Percentiles rank a stretch among this genome's conserved stretches.
Evolutionary conservation across 2,113 vertebrate species (phyloP).

Genomic region (Myotis lucifugus): DNA sequence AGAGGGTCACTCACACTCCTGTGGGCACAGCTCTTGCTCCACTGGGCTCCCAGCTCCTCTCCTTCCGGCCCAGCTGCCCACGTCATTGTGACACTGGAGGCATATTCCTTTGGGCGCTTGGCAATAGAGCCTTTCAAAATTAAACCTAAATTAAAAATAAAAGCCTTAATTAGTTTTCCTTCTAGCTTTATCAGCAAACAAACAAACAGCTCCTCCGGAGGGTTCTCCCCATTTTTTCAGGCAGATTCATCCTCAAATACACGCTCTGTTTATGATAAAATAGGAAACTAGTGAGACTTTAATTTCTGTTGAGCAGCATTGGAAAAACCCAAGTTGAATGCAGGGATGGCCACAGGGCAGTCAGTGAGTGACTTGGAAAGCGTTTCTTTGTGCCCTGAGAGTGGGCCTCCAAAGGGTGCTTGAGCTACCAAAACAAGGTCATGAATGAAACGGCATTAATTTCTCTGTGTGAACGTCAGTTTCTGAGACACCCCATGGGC

Average conservation of each 20-base stretch:
- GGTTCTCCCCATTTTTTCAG: background rate
- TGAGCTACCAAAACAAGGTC: background rate
- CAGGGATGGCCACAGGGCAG: background rate
- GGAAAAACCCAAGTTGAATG: background rate
- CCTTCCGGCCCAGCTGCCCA: background rate
- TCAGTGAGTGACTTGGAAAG: background rate
- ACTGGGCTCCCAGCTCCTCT: background rate
- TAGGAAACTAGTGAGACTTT: background rate
- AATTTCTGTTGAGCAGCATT: background rate
- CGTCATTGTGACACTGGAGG: background rate
- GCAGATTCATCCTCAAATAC: background rate
- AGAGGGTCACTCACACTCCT: accelerated
- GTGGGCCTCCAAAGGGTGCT: background rate
- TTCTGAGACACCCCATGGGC: background rate
- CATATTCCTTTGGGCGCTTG: background rate
- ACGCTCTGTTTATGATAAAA: background rate
- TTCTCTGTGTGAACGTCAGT: background rate
- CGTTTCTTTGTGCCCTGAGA: background rate
- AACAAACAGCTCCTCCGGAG: background rate
- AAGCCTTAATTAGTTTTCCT: background rate
- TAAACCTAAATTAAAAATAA: background rate
- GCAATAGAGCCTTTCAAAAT: background rate
- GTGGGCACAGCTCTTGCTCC: background rate
- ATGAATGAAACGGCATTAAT: background rate
- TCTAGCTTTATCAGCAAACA: conserved; percentile 3